Evolutionary conservation across 64 coral and sea anemone species (phyloP), one percentile per base, ranked within the genome.

Genomic region (Porites lutea): DNA sequence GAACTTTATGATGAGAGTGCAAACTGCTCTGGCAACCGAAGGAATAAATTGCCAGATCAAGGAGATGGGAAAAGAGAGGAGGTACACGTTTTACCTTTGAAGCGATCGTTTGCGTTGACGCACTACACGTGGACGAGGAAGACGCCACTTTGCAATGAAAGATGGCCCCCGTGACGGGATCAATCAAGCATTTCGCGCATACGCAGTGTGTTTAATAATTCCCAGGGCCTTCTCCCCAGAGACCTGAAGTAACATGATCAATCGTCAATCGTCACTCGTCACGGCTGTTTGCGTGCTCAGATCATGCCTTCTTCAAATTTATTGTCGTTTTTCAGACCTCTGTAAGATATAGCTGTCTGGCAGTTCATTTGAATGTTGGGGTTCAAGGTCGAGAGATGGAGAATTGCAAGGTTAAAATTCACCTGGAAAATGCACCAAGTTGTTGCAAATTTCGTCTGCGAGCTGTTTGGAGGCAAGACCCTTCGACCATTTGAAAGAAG

Each of bases 341-440:
- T 88, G 23, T 88, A 88, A 13, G 86, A 77, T 64, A 76, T 88
- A 18, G 86, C 86, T 58, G 86, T 88, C 27, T 88, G 71, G 86
- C 71, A 88, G 54, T 88, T 88, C 49, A 77, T 88, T 59, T 60
- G 77, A 62, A 88, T 88, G 86, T 48, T n/a, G 7, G 72, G 71
- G 4, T 88, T 52, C 59, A 44, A 44, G 59, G 66, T 46, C 8
- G 46, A 65, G 23, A 86, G 11, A 68, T 13, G 18, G 62, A 59
- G 49, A 44, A 59, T 9, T 8, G 10, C 19, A 12, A 8, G 21
- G 52, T 11, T 80, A 13, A 80, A 60, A 15, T 75, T 88, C 70
- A 88, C 86, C 8, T 72, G 52, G 52, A 69, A 72, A 53, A 86
- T 86, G 81, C 80, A 86, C 53, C 13, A 51, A 58, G 64, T 86